Evolutionary conservation across 2,113 vertebrate species (phyloP).

Genomic region (Micronisus gabar): DNA sequence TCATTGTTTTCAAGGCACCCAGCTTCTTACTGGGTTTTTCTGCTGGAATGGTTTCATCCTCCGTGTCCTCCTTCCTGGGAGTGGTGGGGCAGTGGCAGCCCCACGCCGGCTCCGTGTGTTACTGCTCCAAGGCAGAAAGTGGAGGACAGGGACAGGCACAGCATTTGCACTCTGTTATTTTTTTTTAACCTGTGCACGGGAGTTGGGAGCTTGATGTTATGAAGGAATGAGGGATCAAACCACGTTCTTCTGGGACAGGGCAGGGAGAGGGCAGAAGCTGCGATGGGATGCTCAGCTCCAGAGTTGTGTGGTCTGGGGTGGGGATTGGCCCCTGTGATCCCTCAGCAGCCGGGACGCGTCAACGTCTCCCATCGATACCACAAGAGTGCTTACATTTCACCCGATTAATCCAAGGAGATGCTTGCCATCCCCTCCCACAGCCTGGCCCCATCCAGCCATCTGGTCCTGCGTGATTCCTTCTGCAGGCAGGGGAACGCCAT

Average conservation of each 20-base stretch:
- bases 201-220: not conserved
- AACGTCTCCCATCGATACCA: not conserved
- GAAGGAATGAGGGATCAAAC: not conserved
- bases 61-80: not conserved
- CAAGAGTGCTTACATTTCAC: not conserved
- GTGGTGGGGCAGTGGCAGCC: not conserved
- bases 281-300: not conserved
- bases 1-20: not conserved
- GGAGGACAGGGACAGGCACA: not conserved
- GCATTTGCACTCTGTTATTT: not conserved
- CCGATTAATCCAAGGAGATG: not conserved
- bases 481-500: constrained; percentile 40
- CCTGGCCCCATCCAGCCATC: constrained; percentile 18
- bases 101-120: not conserved
- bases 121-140: not conserved
- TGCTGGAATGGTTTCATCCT: not conserved
- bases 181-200: not conserved
- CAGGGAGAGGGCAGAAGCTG: not conserved
- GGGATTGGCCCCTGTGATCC: not conserved
- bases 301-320: not conserved
- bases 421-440: not conserved
- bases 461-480: constrained; percentile 12
- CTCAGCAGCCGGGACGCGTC: not conserved
- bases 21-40: not conserved
- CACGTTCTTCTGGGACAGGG: not conserved